A percentile compares a stretch with the other conserved stretches of the same genome.
Conservation (phyloP, 1,140 invertebrate genomes). For the Penaeus chinensis region DNA sequence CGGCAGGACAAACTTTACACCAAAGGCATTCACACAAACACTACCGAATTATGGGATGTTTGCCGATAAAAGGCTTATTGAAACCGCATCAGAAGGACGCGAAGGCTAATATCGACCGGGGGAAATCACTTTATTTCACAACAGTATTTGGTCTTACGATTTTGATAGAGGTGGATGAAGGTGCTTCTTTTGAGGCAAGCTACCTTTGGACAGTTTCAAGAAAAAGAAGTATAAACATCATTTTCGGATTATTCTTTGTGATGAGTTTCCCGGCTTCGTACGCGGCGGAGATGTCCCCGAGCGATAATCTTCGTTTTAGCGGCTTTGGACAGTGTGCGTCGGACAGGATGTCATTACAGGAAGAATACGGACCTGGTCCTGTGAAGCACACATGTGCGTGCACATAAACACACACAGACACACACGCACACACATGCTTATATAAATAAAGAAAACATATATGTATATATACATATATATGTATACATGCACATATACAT, state of each 20-base stretch:
- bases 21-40: conserved; percentile 55
- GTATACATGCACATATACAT: neutral
- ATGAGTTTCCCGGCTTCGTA: neutral
- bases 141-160: no score
- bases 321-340: conserved; percentile 34
- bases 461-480: neutral
- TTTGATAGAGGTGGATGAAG: no score
- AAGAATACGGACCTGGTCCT: neutral
- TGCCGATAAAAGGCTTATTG: conserved; percentile 62
- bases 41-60: conserved; percentile 60
- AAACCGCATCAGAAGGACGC: conserved; percentile 56
- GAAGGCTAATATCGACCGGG: conserved; percentile 20
- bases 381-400: conserved; percentile 6
- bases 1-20: conserved; percentile 54
- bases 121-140: no score
- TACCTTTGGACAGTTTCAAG: neutral
- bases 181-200: no score
- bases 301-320: conserved; percentile 54
- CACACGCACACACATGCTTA: conserved; percentile 27
- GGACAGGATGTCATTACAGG: conserved; percentile 54
- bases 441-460: neutral
- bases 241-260: neutral
- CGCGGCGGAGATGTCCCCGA: conserved; percentile 25
- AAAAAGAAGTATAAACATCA: neutral
- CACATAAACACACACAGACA: conserved; percentile 13